Evolutionary conservation across 2,888 invertebrate species (phyloP).

Genomic region (Ochropleura plecta): DNA sequence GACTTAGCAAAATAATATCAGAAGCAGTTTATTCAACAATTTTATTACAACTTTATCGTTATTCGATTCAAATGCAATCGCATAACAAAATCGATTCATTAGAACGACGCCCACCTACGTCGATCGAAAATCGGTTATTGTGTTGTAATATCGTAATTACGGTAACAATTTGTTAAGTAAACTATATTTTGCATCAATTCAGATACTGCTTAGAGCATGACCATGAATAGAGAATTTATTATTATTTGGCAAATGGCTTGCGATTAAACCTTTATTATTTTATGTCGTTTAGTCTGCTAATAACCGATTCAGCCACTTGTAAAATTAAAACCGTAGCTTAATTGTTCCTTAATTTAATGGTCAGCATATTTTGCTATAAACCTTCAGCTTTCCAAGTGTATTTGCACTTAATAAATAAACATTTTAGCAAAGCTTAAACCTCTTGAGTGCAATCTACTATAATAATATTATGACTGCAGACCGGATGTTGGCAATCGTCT

Average conservation of each 20-base stretch:
- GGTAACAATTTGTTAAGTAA: slow-evolving; percentile 60
- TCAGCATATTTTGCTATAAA: background rate
- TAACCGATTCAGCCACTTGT: slow-evolving; percentile 14
- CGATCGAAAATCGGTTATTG: slow-evolving; percentile 57
- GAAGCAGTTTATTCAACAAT: slow-evolving; percentile 40
- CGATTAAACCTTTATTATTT: slow-evolving; percentile 45
- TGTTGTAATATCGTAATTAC: slow-evolving; percentile 62
- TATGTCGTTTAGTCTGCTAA: slow-evolving; percentile 25
- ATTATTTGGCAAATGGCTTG: slow-evolving; percentile 32
- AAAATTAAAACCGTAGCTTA: background rate
- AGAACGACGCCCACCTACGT: slow-evolving; percentile 65
- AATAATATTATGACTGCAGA: slow-evolving; percentile 33
- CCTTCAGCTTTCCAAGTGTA: background rate
- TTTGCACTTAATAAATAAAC: background rate
- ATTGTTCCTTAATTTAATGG: slow-evolving; percentile 7
- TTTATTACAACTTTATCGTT: slow-evolving; percentile 60
- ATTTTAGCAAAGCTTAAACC: background rate
- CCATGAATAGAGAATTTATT: slow-evolving; percentile 47
- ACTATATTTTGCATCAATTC: slow-evolving; percentile 62
- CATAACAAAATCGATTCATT: slow-evolving; percentile 62
- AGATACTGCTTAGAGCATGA: slow-evolving; percentile 50
- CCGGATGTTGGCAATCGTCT: slow-evolving; percentile 32
- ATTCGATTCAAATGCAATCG: slow-evolving; percentile 58
- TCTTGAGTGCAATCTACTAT: slow-evolving; percentile 31
- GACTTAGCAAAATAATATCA: slow-evolving; percentile 36